Percentiles rank a stretch among this genome's conserved stretches.
Evolutionary conservation across 2,797 vertebrate genomes (phyloP).

Genomic region (Pseudomugil tenellus): DNA sequence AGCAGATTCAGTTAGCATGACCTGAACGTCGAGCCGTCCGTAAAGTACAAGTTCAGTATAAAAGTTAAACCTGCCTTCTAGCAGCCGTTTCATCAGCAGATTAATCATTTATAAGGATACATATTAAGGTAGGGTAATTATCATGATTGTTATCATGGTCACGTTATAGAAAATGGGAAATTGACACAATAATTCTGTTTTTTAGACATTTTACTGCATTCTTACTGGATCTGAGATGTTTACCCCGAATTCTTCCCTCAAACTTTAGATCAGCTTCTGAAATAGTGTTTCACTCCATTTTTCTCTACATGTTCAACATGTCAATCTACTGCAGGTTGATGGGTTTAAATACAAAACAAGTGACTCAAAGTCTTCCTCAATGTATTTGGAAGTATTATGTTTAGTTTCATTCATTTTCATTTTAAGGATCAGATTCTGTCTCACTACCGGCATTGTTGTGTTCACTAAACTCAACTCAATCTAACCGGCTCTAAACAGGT

Average conservation of each 20-base stretch:
- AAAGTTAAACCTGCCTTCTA: not conserved
- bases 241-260: not conserved
- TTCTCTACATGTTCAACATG: not conserved
- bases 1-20: constrained; percentile 27
- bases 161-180: no score
- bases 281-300: not conserved
- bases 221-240: not conserved
- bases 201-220: not conserved
- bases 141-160: not conserved
- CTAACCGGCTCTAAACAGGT: not conserved
- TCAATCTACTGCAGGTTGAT: no score
- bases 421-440: not conserved
- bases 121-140: not conserved
- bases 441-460: not conserved
- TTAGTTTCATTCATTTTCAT: no score
- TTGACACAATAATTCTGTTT: no score
- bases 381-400: not conserved
- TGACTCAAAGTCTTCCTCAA: not conserved
- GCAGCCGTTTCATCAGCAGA: not conserved
- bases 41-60: not conserved
- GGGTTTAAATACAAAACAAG: not conserved
- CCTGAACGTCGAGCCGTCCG: constrained; percentile 40
- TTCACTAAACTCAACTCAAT: not conserved
- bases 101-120: not conserved
- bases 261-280: no score